These are phyloP conservation scores for Ibycter americanus DNA, from an alignment of 2,797 vertebrate species.

Conservation along the genomic window DNA sequence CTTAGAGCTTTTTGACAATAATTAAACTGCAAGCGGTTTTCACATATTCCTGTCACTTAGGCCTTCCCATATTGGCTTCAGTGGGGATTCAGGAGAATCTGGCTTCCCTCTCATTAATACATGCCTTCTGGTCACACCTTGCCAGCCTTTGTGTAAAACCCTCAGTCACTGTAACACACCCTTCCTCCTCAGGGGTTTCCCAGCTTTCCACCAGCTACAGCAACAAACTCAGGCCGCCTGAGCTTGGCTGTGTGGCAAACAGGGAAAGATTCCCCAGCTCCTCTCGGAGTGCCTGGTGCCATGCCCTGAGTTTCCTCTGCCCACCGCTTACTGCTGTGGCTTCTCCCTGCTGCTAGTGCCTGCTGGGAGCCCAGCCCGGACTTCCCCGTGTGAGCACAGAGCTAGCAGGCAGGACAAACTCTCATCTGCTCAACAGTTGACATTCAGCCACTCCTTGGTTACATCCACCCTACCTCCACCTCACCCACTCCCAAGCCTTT, in stretches of 20 bases:
- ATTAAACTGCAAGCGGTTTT: not conserved
- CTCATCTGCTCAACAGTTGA: not conserved
- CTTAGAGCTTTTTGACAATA: not conserved
- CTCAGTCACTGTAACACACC: not conserved
- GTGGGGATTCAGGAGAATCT: not conserved
- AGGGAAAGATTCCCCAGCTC: not conserved
- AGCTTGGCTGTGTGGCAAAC: not conserved
- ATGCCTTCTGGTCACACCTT: slow-evolving; percentile 25
- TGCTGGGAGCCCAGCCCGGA: not conserved
- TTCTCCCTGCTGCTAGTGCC: not conserved
- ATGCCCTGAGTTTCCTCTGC: not conserved
- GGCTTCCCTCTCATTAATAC: not conserved
- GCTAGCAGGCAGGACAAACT: not conserved
- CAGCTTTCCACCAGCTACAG: not conserved
- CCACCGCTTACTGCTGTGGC: not conserved
- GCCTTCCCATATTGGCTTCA: not conserved
- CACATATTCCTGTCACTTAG: not conserved
- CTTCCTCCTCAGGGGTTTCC: slow-evolving; percentile 11
- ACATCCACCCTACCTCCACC: not conserved
- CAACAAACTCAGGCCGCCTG: not conserved
- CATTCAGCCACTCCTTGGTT: not conserved
- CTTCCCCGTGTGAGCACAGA: rapidly evolving
- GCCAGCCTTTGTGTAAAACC: not conserved
- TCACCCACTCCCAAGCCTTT: not conserved
- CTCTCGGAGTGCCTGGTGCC: not conserved